Conservation (phyloP, 2,888 invertebrate genomes). For the Megastigmus dorsalis region DNA sequence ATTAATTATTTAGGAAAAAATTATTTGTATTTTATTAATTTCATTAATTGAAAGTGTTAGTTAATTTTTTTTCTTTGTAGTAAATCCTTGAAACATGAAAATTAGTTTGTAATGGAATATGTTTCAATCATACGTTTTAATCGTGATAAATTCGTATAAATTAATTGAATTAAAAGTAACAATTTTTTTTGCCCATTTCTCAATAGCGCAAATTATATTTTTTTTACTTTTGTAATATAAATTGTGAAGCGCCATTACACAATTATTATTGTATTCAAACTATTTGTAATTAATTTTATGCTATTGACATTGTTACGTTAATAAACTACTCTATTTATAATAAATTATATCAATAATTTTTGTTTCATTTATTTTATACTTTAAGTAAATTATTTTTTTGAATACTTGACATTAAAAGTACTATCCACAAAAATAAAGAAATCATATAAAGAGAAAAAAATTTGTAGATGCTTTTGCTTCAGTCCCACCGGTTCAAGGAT, state of each 20-base stretch:
- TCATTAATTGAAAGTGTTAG: background rate
- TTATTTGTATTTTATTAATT: slow-evolving; percentile 12
- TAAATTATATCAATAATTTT: slow-evolving; percentile 4
- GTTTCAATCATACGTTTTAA: background rate
- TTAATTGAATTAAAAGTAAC: too few relatives aligned
- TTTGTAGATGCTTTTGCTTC: slow-evolving; percentile 81
- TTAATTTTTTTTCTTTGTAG: background rate
- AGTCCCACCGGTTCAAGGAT: slow-evolving; percentile 78
- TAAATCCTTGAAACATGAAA: background rate
- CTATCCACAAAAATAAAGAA: too few relatives aligned
- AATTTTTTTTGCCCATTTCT: too few relatives aligned
- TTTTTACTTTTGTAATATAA: slow-evolving; percentile 1
- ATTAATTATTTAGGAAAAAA: slow-evolving; percentile 47
- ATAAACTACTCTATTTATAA: slow-evolving; percentile 27
- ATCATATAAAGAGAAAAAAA: too few relatives aligned
- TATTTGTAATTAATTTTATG: background rate
- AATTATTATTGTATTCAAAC: background rate
- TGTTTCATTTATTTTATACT: background rate
- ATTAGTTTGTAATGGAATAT: background rate
- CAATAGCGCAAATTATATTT: too few relatives aligned
- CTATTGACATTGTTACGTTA: background rate
- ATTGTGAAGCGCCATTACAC: background rate
- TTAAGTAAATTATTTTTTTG: background rate
- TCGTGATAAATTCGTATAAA: too few relatives aligned
- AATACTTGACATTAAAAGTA: background rate